A percentile compares a stretch with the other conserved stretches of the same genome.
These are phyloP conservation scores for Hipparchia sbordonii DNA, from an alignment of 2,888 invertebrate genomes.

Conservation along the genomic window DNA sequence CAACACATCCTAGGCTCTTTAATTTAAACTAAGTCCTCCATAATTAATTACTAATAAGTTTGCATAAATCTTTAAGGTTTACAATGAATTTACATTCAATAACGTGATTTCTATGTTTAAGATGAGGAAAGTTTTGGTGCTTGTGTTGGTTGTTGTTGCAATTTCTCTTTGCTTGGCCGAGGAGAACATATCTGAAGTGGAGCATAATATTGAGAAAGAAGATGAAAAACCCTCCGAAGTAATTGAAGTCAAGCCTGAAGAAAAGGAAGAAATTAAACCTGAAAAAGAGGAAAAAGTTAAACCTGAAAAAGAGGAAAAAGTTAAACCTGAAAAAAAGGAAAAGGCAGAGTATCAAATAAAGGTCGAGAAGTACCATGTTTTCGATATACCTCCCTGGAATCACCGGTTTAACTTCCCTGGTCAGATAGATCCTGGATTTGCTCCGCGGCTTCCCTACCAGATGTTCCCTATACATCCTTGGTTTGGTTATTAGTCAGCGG, in stretches of 20 bases:
- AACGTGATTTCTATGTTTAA: not conserved
- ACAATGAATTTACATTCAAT: not conserved
- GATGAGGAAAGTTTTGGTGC: conserved; percentile 9
- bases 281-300: not conserved
- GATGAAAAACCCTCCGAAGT: not conserved
- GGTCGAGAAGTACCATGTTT: not conserved
- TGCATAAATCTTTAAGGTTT: too few species aligned
- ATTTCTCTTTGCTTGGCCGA: conserved; percentile 12
- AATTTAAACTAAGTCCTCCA: too few species aligned
- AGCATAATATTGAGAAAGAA: not conserved
- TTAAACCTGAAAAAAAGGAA: not conserved
- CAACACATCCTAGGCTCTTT: too few species aligned
- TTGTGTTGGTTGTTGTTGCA: not conserved
- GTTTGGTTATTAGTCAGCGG: not conserved
- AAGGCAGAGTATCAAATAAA: not conserved
- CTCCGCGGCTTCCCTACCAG: not conserved
- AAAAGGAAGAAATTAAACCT: not conserved
- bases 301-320: not conserved
- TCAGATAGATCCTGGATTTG: conserved; percentile 20
- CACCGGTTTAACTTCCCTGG: not conserved
- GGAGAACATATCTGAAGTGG: not conserved
- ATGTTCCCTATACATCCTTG: not conserved
- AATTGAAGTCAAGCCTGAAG: not conserved
- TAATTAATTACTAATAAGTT: too few species aligned
- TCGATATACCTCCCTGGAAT: not conserved